phyloP scores from a whole-genome alignment of 2,797 vertebrate species.

The Lindbergichthys nudifrons region DNA sequence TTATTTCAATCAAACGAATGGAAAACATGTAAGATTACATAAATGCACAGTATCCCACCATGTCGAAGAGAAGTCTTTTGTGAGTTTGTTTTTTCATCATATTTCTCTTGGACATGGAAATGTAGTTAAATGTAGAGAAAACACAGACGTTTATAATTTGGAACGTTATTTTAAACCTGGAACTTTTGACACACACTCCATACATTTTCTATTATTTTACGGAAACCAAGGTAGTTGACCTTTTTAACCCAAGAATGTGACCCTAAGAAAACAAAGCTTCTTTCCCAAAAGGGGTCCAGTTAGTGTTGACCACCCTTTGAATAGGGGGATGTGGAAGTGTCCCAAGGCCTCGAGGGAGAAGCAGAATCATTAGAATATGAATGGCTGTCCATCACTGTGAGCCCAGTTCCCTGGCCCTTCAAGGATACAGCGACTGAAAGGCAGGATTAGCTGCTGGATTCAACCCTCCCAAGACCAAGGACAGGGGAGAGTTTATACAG shows the following conservation, averaged over 20 bases:
- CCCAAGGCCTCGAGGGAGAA: conserved; percentile 16
- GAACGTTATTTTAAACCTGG: conserved; percentile 32
- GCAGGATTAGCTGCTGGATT: conserved; percentile 72
- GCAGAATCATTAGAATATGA: conserved; percentile 75
- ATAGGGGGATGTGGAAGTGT: conserved; percentile 41
- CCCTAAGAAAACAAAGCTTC: conserved; percentile 14
- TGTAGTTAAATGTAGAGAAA: conserved; percentile 35
- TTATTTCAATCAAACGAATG: conserved; percentile 40
- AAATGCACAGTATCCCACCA: conserved; percentile 16
- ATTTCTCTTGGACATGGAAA: conserved; percentile 49
- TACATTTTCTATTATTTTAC: conserved; percentile 11
- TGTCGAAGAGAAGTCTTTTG: conserved; percentile 15
- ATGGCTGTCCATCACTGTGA: conserved; percentile 59
- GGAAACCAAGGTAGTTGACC: conserved; percentile 1
- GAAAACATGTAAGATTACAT: conserved; percentile 45
- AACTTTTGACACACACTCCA: conserved; percentile 2
- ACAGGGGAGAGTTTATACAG: background rate
- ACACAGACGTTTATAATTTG: conserved; percentile 16
- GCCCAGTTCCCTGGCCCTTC: conserved; percentile 49
- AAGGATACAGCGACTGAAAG: conserved; percentile 67
- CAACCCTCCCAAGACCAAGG: conserved; percentile 40
- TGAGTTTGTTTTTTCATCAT: background rate
- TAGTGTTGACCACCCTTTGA: conserved; percentile 45
- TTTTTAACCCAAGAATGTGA: conserved; percentile 6
- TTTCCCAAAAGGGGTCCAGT: conserved; percentile 11